Percentiles rank a stretch among this genome's conserved stretches.
These are phyloP conservation scores for Tribolium freemani DNA, from an alignment of 2,888 invertebrate species.

Conservation along the genomic window DNA sequence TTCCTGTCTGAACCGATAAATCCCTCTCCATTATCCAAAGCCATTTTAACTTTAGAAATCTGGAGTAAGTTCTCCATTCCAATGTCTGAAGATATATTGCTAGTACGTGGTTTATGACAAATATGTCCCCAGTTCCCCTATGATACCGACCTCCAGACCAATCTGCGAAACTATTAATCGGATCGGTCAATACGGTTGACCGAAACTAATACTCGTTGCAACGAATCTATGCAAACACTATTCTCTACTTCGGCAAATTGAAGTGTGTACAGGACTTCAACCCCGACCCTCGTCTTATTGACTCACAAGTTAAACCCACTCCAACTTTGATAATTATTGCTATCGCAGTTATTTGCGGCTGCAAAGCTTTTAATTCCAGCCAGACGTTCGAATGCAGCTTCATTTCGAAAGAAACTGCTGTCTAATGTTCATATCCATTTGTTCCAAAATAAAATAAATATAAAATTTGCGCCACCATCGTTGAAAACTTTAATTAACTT, in stretches of 20 bases:
- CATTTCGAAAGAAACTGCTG: not conserved
- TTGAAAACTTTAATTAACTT: not conserved
- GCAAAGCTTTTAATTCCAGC: not conserved
- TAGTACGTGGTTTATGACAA: conserved; percentile 34
- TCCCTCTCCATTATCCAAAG: conserved; percentile 25
- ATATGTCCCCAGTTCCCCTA: conserved; percentile 25
- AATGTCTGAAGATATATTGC: conserved; percentile 30
- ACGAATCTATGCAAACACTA: conserved; percentile 26
- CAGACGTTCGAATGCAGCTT: not conserved
- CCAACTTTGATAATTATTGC: conserved; percentile 12
- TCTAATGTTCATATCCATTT: too few relatives aligned
- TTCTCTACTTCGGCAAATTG: conserved; percentile 23
- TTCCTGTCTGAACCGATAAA: conserved; percentile 28
- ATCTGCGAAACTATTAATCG: conserved; percentile 38
- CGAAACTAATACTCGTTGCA: conserved; percentile 33
- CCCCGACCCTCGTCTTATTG: conserved; percentile 17
- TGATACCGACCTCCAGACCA: conserved; percentile 3
- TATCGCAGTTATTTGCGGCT: conserved; percentile 6
- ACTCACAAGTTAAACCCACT: conserved; percentile 26
- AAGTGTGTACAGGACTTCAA: conserved; percentile 19
- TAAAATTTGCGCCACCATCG: not conserved
- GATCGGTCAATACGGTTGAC: conserved; percentile 33
- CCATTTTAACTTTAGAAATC: conserved; percentile 32
- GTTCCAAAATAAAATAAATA: too few relatives aligned
- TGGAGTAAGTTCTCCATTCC: conserved; percentile 17